These are phyloP conservation scores for Plotosus lineatus DNA, from an alignment of 2,113 vertebrate genomes.

Conservation along the genomic window DNA sequence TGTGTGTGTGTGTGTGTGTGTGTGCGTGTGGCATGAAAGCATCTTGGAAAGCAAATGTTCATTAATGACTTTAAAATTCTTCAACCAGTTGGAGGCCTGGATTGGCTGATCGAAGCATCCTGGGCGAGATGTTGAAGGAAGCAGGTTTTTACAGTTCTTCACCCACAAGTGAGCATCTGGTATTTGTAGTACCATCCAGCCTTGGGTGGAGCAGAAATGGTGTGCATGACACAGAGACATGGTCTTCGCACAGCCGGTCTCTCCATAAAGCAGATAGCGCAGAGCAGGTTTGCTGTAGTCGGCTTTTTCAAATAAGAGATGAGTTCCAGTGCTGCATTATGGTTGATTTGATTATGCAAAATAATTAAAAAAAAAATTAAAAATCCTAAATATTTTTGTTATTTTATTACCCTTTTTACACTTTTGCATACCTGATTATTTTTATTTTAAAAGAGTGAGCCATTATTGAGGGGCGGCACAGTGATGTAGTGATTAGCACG, in stretches of 20 bases:
- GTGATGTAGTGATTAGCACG: too few relatives aligned
- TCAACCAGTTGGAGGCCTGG: slow-evolving; percentile 84
- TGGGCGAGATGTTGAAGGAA: slow-evolving; percentile 78
- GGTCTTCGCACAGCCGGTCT: slow-evolving; percentile 86
- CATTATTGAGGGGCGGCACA: too few relatives aligned
- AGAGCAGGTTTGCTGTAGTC: slow-evolving; percentile 79
- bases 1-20: too few relatives aligned
- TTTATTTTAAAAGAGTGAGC: too few relatives aligned
- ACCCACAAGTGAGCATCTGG: slow-evolving; percentile 91
- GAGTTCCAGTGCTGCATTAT: slow-evolving; percentile 85
- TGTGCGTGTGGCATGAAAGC: too few relatives aligned
- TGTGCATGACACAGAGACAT: slow-evolving; percentile 86
- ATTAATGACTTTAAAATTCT: slow-evolving; percentile 84
- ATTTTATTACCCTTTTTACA: too few relatives aligned
- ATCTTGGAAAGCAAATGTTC: slow-evolving; percentile 87
- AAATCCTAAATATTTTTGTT: too few relatives aligned
- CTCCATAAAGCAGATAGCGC: slow-evolving; percentile 86
- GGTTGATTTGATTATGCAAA: too few relatives aligned
- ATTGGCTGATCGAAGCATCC: slow-evolving; percentile 86
- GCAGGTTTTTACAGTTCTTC: slow-evolving; percentile 85
- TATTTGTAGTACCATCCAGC: slow-evolving; percentile 89
- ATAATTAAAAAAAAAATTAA: too few relatives aligned
- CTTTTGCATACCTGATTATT: too few relatives aligned
- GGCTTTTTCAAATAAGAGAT: slow-evolving; percentile 77
- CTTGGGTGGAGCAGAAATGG: slow-evolving; percentile 85